phyloP scores from a whole-genome alignment of 2,113 vertebrate species.

The Hystrix brachyura region DNA sequence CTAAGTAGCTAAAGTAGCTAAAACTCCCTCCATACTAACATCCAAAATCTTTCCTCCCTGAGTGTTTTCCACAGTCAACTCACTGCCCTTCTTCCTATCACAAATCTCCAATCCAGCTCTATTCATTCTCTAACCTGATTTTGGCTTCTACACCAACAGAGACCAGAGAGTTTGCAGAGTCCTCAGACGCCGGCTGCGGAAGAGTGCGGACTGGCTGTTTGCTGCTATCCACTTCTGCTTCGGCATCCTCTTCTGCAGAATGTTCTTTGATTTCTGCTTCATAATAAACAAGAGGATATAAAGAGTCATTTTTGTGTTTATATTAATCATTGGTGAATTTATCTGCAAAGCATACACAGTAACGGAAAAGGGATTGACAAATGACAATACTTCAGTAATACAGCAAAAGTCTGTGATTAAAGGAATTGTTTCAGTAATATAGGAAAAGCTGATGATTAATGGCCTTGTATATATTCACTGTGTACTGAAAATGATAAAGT shows the following conservation, averaged over 20 bases:
- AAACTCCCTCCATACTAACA: fast-evolving
- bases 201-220: conserved; percentile 89
- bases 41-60: not conserved
- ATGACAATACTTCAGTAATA: not conserved
- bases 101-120: not conserved
- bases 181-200: conserved; percentile 91
- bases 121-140: conserved; percentile 89
- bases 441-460: not conserved
- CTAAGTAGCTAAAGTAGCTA: not conserved
- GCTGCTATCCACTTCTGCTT: conserved; percentile 88
- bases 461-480: not conserved
- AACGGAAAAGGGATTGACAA: not conserved
- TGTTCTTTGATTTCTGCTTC: conserved; percentile 91
- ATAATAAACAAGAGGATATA: not conserved
- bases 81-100: not conserved
- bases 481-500: not conserved
- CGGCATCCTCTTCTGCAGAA: conserved; percentile 86
- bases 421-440: not conserved
- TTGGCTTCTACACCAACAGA: conserved; percentile 93
- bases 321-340: not conserved
- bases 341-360: not conserved
- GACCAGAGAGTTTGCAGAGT: conserved; percentile 90
- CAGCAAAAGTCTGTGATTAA: not conserved
- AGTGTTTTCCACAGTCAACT: not conserved
- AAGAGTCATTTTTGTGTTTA: not conserved